A percentile compares a stretch with the other conserved stretches of the same genome.
Conservation (phyloP, 1,140 invertebrate genomes). For the Hypothenemus hampei region DNA sequence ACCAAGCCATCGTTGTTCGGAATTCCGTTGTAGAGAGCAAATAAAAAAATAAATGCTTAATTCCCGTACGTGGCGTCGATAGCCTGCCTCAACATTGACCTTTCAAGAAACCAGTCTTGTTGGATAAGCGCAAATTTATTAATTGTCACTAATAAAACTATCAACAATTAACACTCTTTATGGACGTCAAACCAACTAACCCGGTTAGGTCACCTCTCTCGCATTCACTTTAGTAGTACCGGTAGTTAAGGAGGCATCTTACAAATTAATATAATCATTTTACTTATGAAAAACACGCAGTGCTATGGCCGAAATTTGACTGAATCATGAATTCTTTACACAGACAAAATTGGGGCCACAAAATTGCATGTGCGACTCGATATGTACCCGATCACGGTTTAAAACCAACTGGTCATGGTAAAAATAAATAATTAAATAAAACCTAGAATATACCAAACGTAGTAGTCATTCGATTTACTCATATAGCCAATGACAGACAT, state of each 20-base stretch:
- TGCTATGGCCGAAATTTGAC: no score
- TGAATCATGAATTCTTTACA: no score
- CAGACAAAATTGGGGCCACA: no score
- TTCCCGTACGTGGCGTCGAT: constrained; percentile 9
- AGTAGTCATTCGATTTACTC: no score
- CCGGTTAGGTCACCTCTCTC: constrained; percentile 2
- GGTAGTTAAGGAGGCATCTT: no score
- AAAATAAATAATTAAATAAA: constrained; percentile 22
- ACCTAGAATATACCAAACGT: constrained; percentile 12
- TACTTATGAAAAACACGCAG: no score
- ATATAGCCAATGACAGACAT: no score
- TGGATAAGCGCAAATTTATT: constrained; percentile 11
- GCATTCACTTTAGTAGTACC: not conserved
- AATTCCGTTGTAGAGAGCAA: not conserved
- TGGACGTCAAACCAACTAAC: constrained; percentile 1
- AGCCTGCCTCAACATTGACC: constrained; percentile 28
- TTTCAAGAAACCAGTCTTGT: constrained; percentile 23
- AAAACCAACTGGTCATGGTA: constrained; percentile 11
- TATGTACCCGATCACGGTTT: constrained; percentile 10
- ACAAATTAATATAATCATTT: no score
- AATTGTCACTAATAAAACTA: constrained; percentile 16
- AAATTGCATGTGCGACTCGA: constrained; percentile 1
- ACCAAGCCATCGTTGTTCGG: constrained; percentile 12
- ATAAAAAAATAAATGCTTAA: constrained; percentile 3
- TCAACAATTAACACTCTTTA: constrained; percentile 12